Conservation (phyloP, 1,140 invertebrate genomes). For the Camponotus vicinus region DNA sequence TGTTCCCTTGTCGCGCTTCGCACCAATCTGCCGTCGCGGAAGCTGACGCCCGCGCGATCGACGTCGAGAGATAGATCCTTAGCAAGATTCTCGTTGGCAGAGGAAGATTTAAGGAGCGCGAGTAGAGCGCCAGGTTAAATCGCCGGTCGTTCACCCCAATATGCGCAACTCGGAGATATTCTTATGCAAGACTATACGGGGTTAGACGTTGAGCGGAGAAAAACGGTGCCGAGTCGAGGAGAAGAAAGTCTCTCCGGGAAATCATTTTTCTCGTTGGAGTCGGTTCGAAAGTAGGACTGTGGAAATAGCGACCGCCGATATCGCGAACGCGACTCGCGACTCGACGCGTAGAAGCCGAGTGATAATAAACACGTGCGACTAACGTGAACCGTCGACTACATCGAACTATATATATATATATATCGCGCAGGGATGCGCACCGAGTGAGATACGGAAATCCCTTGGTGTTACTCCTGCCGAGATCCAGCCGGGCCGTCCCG, state of each 20-base stretch:
- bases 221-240: not conserved
- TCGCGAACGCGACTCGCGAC: not conserved
- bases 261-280: not conserved
- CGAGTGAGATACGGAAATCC: not conserved
- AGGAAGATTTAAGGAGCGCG: not conserved
- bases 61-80: not conserved
- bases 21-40: slow-evolving; percentile 7
- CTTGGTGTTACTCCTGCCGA: not conserved
- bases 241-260: not conserved
- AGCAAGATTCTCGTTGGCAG: not conserved
- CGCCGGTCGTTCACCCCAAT: not conserved
- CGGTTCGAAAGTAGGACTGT: not conserved
- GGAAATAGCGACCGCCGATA: not conserved
- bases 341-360: not conserved
- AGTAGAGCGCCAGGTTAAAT: not conserved
- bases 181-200: not conserved
- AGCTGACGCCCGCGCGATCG: not conserved
- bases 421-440: not conserved
- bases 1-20: not conserved
- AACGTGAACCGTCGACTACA: not conserved
- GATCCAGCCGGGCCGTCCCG: not conserved
- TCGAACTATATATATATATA: not conserved
- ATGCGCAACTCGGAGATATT: not conserved
- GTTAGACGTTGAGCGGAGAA: not conserved
- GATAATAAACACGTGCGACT: not conserved